Evolutionary conservation across 2,888 invertebrate genomes (phyloP).

Genomic region (Psococerastis gibbosa): DNA sequence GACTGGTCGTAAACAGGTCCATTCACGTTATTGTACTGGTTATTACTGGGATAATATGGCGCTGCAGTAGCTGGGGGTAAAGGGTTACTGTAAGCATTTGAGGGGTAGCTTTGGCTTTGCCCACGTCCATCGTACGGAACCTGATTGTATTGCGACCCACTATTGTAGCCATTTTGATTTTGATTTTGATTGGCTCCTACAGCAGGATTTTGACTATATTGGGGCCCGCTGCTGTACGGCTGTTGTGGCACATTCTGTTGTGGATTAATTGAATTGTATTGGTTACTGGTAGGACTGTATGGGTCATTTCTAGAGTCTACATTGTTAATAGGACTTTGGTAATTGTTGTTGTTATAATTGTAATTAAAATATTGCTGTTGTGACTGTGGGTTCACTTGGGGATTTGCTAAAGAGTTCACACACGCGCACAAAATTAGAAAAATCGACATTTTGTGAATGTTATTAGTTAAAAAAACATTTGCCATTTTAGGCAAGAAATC

Average conservation of each 20-base stretch:
- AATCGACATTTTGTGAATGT: no score
- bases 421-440: no score
- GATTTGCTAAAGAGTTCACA: slow-evolving; percentile 2
- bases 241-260: background rate
- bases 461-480: no score
- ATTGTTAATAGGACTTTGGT: background rate
- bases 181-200: background rate
- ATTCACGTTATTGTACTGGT: background rate
- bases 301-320: background rate
- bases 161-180: background rate
- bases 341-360: slow-evolving; percentile 3
- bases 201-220: background rate
- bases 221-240: slow-evolving; percentile 1
- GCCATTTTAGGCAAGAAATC: no score
- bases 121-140: no score
- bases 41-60: background rate
- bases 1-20: background rate
- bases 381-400: slow-evolving; percentile 2
- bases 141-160: background rate
- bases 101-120: background rate
- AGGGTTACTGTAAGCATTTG: background rate
- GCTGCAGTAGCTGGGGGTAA: background rate
- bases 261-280: background rate
- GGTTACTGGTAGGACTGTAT: background rate
- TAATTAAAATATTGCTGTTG: background rate